These are phyloP conservation scores for Eumaeus atala DNA, from an alignment of 1,140 invertebrate genomes.

Conservation along the genomic window DNA sequence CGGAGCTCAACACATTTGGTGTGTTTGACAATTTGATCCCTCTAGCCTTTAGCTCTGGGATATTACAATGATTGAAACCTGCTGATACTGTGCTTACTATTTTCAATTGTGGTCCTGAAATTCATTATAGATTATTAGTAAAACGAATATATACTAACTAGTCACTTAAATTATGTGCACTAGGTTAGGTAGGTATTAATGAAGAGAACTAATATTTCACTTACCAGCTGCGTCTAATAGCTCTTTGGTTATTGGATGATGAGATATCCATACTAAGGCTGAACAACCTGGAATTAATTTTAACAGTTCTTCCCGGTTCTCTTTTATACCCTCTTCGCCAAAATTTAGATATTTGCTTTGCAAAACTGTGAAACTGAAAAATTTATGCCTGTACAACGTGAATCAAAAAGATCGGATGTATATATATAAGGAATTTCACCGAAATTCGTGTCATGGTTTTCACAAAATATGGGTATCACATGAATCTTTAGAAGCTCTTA, in stretches of 20 bases:
- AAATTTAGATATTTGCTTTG: constrained; percentile 51
- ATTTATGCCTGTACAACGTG: too few relatives aligned
- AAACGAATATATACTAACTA: too few relatives aligned
- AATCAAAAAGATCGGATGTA: too few relatives aligned
- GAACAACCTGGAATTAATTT: constrained; percentile 58
- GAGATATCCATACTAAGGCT: constrained; percentile 59
- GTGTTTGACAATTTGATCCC: constrained; percentile 88
- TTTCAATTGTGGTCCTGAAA: constrained; percentile 82
- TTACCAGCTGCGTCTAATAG: constrained; percentile 63
- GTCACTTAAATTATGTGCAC: too few relatives aligned
- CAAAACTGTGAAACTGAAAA: constrained; percentile 54
- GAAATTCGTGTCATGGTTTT: too few relatives aligned
- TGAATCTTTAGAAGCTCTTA: too few relatives aligned
- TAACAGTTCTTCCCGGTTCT: constrained; percentile 53
- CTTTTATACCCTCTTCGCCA: constrained; percentile 42
- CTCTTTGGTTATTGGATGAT: constrained; percentile 57
- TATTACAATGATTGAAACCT: constrained; percentile 86
- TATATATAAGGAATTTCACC: too few relatives aligned
- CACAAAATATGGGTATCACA: too few relatives aligned
- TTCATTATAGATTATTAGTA: too few relatives aligned
- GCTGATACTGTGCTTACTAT: constrained; percentile 92
- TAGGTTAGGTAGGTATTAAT: too few relatives aligned
- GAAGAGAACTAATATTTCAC: too few relatives aligned
- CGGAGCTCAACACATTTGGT: constrained; percentile 85
- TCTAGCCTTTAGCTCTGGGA: constrained; percentile 79